Base-by-base conservation (phyloP, 2,888 invertebrate genomes). In the Epinotia bilunana region DNA sequence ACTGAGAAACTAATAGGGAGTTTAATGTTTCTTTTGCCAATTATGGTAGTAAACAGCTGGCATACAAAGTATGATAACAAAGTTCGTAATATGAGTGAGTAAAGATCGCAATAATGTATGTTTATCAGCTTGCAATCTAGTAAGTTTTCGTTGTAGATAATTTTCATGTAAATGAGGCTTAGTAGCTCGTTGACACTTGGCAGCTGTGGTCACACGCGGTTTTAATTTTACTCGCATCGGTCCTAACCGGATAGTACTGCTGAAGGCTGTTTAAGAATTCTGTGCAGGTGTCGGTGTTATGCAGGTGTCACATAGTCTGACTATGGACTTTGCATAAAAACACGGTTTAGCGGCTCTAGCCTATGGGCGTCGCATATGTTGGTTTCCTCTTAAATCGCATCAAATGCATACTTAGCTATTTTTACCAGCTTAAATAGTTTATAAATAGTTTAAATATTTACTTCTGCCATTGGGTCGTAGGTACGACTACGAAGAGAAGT, bases 261-360 rank as follows among this genome's bases (percentile, higher is more conserved):
- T 39, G 23, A 58, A 62, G 62, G 55, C 55, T 75, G 58, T 61
- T 77, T 64, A 69, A 67, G 57, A 88, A 92, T 91, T 90, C 91
- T 81, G 86, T 83, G 88, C 91, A 92, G 91, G 92, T 91, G 91
- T 83, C 78, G 76, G 79, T 83, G 83, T 84, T 79, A 82, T 84
- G 91, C 92, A 92, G 92, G 90, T 92, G 92, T 87, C 85, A 83
- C 88, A 88, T 89, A 89, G 88, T 90, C 89, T 85, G 88, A 85
- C 87, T 89, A 88, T 90, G 88, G 87, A 90, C 86, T 90, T 88
- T 88, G 89, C 89, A 91, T 91, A 90, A 91, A 89, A 90, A 91
- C 84, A 88, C 84, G 77, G 79, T 80, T 82, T 84, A 81, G 77
- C 79, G 79, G 73, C 76, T 75, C 72, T 74, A 58, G 63, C 57